Evolutionary conservation across 2,797 vertebrate genomes (phyloP).

Genomic region (Acomys russatus): DNA sequence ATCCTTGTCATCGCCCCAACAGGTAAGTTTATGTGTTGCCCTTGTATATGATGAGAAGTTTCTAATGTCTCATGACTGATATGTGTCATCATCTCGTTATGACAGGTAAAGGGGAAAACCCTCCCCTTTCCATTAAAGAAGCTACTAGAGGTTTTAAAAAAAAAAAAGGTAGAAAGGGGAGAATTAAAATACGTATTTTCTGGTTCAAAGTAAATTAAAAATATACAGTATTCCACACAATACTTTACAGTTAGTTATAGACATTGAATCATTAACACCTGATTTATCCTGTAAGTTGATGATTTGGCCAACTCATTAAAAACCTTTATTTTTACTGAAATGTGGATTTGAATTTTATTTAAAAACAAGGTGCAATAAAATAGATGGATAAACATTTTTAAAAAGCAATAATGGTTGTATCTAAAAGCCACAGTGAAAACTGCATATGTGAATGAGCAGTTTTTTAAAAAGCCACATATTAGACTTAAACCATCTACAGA

Average conservation of each 20-base stretch:
- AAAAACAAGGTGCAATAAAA: slow-evolving; percentile 60
- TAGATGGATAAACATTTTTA: neutral
- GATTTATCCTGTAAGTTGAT: slow-evolving; percentile 33
- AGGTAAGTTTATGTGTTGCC: neutral
- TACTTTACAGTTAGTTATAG: neutral
- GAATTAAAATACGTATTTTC: slow-evolving; percentile 33
- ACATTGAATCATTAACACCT: neutral
- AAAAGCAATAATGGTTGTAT: slow-evolving; percentile 34
- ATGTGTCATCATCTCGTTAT: neutral
- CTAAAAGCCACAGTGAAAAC: slow-evolving; percentile 52
- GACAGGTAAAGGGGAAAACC: neutral
- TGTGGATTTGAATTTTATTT: slow-evolving; percentile 60
- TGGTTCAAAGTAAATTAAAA: slow-evolving; percentile 57
- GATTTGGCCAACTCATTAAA: neutral
- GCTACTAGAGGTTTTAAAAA: neutral
- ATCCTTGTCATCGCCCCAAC: neutral
- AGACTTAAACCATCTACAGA: slow-evolving; percentile 35
- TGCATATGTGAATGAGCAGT: slow-evolving; percentile 1
- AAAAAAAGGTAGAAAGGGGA: neutral
- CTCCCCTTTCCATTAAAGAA: slow-evolving; percentile 24
- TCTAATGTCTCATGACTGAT: neutral
- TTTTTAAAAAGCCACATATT: neutral
- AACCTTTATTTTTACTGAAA: slow-evolving; percentile 54
- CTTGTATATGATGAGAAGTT: neutral
- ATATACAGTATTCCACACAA: neutral